Evolutionary conservation across 53 echinoderm and acorn worm genomes (phyloP).

Genomic region (Patiria pectinifera): DNA sequence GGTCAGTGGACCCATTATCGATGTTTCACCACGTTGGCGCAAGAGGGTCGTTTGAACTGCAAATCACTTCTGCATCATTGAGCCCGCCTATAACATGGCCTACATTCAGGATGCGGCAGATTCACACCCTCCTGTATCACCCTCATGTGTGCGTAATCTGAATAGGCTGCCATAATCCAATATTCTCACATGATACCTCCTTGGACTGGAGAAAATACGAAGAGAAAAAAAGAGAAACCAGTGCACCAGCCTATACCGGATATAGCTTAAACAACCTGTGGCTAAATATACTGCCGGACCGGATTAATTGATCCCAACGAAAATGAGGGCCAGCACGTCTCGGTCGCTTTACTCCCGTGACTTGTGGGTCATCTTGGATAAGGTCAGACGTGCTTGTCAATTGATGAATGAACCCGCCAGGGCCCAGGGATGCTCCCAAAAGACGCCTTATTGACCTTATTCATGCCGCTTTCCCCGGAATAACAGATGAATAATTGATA

Average conservation of each 20-base stretch:
- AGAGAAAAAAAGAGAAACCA: neutral
- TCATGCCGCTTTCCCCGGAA: slow-evolving; percentile 43
- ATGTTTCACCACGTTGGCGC: slow-evolving; percentile 35
- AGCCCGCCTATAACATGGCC: slow-evolving; percentile 13
- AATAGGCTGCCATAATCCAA: slow-evolving; percentile 2
- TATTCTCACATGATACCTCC: neutral
- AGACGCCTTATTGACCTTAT: slow-evolving; percentile 64
- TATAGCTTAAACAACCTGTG: slow-evolving; percentile 33
- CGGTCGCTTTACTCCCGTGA: neutral
- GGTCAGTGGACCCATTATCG: neutral
- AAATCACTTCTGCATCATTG: slow-evolving; percentile 29
- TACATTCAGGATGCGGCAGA: slow-evolving; percentile 19
- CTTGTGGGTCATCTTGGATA: neutral
- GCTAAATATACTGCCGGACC: slow-evolving; percentile 5
- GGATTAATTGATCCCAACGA: slow-evolving; percentile 31
- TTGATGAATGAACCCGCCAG: slow-evolving; percentile 22
- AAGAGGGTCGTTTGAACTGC: slow-evolving; percentile 31
- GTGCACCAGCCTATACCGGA: neutral
- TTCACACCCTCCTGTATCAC: slow-evolving; percentile 5
- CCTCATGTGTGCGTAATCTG: slow-evolving; percentile 1
- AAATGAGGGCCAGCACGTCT: neutral
- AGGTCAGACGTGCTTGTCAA: slow-evolving; percentile 55
- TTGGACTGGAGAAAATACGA: neutral
- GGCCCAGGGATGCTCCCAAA: slow-evolving; percentile 12
- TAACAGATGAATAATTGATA: slow-evolving; percentile 66